phyloP scores from a whole-genome alignment of 2,888 invertebrate genomes.

The Synergus itoensis region DNA sequence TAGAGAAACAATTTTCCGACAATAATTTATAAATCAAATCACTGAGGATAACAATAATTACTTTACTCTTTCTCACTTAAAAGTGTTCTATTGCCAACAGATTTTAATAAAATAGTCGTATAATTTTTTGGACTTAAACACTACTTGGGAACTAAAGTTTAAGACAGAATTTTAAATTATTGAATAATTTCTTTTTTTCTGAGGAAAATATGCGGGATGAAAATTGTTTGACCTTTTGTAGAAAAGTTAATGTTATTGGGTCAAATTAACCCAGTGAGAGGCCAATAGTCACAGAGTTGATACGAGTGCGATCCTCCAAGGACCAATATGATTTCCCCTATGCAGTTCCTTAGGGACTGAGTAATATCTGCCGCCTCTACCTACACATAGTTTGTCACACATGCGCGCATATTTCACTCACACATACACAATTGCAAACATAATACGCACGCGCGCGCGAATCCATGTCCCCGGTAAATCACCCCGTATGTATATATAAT shows the following conservation, averaged over 20 bases:
- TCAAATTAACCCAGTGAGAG: conserved; percentile 4
- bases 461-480: conserved; percentile 22
- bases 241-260: conserved; percentile 15
- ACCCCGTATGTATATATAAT: conserved; percentile 47
- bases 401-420: conserved; percentile 27
- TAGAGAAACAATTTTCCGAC: not conserved
- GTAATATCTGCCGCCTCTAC: conserved; percentile 53
- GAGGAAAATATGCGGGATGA: not conserved
- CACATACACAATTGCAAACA: conserved; percentile 39
- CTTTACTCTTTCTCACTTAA: no score
- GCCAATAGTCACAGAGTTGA: conserved; percentile 51
- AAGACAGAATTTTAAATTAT: not conserved
- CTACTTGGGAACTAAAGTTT: not conserved
- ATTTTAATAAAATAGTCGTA: no score
- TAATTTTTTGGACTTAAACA: not conserved
- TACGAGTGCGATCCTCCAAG: conserved; percentile 70
- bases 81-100: no score
- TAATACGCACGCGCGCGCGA: conserved; percentile 35
- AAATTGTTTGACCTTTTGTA: not conserved
- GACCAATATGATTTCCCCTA: conserved; percentile 62
- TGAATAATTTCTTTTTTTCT: conserved; percentile 26
- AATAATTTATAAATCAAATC: not conserved
- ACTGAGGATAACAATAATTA: not conserved
- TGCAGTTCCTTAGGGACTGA: conserved; percentile 70
- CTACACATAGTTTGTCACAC: conserved; percentile 32